Percentiles rank a stretch among this genome's conserved stretches.
These are phyloP conservation scores for Gymnocypris eckloni DNA, from an alignment of 2,797 vertebrate species.

Conservation along the genomic window DNA sequence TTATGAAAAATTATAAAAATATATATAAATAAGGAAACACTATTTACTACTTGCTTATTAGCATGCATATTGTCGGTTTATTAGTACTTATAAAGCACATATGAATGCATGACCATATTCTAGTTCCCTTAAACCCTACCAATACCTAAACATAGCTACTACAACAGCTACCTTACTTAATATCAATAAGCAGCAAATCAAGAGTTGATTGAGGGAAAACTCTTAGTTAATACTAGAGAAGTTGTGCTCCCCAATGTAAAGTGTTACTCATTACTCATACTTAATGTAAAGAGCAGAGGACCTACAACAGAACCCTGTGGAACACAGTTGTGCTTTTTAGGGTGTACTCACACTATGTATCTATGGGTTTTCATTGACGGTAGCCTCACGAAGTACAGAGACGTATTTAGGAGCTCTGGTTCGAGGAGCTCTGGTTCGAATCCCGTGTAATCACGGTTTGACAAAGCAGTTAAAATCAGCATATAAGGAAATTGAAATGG, in stretches of 20 bases:
- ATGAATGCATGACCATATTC: neutral
- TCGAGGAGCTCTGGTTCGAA: too few species aligned
- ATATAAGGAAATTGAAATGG: too few species aligned
- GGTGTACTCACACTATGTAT: too few species aligned
- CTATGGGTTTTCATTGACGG: too few species aligned
- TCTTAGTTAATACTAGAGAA: neutral
- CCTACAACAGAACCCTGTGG: neutral
- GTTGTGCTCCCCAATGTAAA: neutral
- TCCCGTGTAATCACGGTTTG: too few species aligned
- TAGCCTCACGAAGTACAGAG: too few species aligned
- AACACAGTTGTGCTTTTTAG: neutral
- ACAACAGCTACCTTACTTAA: neutral
- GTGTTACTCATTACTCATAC: neutral
- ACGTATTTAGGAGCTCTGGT: too few species aligned
- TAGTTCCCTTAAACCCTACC: neutral
- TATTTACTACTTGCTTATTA: too few species aligned
- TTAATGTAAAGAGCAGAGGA: neutral
- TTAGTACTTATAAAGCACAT: neutral
- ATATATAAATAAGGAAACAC: too few species aligned
- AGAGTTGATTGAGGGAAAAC: neutral
- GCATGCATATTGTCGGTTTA: neutral
- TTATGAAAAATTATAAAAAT: neutral
- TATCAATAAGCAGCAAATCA: neutral
- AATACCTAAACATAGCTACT: neutral
- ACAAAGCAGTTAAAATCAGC: too few species aligned